phyloP scores from a whole-genome alignment of 1,140 invertebrate genomes.

The Neodiprion pinetum region DNA sequence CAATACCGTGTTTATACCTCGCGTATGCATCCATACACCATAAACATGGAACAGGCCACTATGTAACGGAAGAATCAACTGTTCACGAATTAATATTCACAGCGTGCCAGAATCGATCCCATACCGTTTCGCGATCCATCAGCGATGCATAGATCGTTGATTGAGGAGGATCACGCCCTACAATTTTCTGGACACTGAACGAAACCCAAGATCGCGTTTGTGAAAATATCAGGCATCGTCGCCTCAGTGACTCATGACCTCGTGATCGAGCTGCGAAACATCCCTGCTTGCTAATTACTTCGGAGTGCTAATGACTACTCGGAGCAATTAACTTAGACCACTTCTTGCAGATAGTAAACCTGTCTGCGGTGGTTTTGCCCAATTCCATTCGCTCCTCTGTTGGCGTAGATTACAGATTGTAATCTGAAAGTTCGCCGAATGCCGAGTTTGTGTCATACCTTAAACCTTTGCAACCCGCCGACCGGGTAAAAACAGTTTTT shows the following conservation, averaged over 20 bases:
- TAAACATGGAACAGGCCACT: too few relatives aligned
- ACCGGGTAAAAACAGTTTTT: too few relatives aligned
- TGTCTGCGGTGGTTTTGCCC: background rate
- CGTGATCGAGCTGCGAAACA: conserved; percentile 1
- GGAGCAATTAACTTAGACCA: background rate
- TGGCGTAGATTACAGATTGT: background rate
- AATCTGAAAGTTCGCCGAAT: background rate
- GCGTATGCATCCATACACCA: too few relatives aligned
- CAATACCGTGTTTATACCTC: background rate
- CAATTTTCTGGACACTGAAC: background rate
- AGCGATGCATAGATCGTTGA: too few relatives aligned
- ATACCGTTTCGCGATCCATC: background rate
- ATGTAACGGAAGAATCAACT: background rate
- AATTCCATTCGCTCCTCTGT: background rate
- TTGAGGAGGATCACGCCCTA: too few relatives aligned
- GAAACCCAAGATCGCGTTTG: background rate
- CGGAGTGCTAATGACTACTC: conserved; percentile 11
- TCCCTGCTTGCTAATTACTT: background rate
- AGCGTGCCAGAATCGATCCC: background rate
- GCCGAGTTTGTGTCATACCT: too few relatives aligned
- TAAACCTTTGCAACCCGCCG: too few relatives aligned
- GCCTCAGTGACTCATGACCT: background rate
- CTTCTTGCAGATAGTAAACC: background rate
- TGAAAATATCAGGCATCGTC: background rate
- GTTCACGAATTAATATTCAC: background rate